phyloP scores from a whole-genome alignment of 2,113 vertebrate genomes.

The Lepus americanus region DNA sequence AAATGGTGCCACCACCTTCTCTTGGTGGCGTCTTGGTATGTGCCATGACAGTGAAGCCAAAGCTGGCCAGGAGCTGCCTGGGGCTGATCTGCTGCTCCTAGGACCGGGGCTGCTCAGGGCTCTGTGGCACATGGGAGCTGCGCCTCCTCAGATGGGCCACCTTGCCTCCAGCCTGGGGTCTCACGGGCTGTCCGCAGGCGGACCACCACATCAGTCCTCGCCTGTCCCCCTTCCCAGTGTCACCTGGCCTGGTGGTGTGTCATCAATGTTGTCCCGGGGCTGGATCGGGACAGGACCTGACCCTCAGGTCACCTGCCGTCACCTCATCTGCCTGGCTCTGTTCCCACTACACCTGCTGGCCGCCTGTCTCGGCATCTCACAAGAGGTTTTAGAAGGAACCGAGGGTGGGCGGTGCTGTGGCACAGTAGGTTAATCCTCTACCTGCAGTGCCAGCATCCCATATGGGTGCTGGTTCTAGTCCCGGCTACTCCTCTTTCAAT shows the following conservation, averaged over 20 bases:
- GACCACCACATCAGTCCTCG: accelerated
- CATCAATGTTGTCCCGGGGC: background rate
- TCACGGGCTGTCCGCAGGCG: accelerated
- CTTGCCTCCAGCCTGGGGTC: too few species aligned
- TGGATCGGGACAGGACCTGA: background rate
- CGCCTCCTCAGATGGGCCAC: background rate
- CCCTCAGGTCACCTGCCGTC: too few species aligned
- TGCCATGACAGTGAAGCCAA: background rate
- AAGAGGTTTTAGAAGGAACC: background rate
- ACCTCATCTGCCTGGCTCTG: background rate
- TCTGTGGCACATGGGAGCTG: background rate
- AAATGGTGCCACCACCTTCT: background rate
- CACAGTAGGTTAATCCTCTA: too few species aligned
- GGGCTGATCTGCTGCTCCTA: too few species aligned
- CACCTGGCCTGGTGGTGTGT: accelerated
- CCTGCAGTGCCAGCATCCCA: too few species aligned
- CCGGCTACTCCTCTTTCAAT: too few species aligned
- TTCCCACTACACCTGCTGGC: background rate
- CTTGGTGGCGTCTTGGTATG: background rate
- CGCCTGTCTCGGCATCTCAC: background rate
- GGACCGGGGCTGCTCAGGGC: too few species aligned
- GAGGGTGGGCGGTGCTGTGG: too few species aligned
- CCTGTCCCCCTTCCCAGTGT: too few species aligned
- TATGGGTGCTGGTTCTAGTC: too few species aligned
- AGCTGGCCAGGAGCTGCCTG: background rate